Conservation (phyloP, 1,140 invertebrate species). For the Drosophila bocqueti region DNA sequence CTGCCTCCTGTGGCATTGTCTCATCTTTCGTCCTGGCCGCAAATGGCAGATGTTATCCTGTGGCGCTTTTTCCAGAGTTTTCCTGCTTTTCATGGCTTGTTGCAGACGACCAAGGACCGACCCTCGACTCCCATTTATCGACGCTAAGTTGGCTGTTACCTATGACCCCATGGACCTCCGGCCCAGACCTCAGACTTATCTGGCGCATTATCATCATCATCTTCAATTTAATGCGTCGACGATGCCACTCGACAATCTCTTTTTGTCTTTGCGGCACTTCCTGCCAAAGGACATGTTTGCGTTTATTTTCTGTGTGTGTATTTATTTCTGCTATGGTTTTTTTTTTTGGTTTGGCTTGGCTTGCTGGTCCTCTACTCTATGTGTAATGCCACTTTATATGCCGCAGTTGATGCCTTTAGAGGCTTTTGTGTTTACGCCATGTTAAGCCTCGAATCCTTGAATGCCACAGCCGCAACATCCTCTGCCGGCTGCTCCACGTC, state of each 20-base stretch:
- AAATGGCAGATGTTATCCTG: slow-evolving; percentile 65
- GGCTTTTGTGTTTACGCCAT: slow-evolving; percentile 83
- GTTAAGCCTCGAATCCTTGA: slow-evolving; percentile 80
- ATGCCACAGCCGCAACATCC: slow-evolving; percentile 68
- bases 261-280: slow-evolving; percentile 82
- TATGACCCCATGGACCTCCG: slow-evolving; percentile 58
- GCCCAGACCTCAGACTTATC: slow-evolving; percentile 57
- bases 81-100: slow-evolving; percentile 74
- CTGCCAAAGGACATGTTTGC: slow-evolving; percentile 69
- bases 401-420: slow-evolving; percentile 83
- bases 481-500: slow-evolving; percentile 19
- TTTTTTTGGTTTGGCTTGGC: slow-evolving; percentile 21
- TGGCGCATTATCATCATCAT: slow-evolving; percentile 82
- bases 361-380: slow-evolving; percentile 57
- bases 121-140: slow-evolving; percentile 67
- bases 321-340: slow-evolving; percentile 14
- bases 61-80: slow-evolving; percentile 29
- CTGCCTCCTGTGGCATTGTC: slow-evolving; percentile 64
- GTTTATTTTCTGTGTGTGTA: slow-evolving; percentile 36
- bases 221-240: slow-evolving; percentile 83
- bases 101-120: slow-evolving; percentile 47
- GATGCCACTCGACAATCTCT: slow-evolving; percentile 78
- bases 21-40: slow-evolving; percentile 58
- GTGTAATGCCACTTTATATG: slow-evolving; percentile 83
- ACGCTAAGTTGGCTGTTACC: slow-evolving; percentile 80